Percentiles rank a stretch among this genome's conserved stretches.
Evolutionary conservation across 2,113 vertebrate genomes (phyloP).

Genomic region (Choloepus hoffmanni): DNA sequence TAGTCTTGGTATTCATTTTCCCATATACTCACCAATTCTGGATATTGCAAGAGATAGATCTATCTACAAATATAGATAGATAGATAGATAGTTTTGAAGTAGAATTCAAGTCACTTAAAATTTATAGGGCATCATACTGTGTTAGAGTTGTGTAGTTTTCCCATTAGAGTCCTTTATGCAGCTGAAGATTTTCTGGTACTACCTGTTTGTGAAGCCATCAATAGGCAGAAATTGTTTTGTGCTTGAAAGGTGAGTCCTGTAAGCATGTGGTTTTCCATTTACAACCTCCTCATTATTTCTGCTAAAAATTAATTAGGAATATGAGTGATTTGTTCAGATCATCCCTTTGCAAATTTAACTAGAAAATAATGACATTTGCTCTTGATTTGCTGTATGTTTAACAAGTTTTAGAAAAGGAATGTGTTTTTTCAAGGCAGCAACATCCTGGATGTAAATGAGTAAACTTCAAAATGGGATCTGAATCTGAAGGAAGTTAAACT

Average conservation of each 20-base stretch:
- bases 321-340: slow-evolving; percentile 70
- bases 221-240: slow-evolving; percentile 41
- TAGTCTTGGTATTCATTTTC: not conserved
- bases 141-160: not conserved
- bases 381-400: slow-evolving; percentile 64
- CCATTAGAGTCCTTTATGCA: slow-evolving; percentile 26
- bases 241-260: slow-evolving; percentile 12
- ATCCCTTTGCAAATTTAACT: slow-evolving; percentile 74
- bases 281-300: slow-evolving; percentile 63
- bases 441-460: slow-evolving; percentile 54
- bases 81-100: not conserved
- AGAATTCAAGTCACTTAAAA: not conserved
- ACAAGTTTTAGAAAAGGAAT: not conserved
- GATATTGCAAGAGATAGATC: not conserved
- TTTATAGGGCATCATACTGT: not conserved
- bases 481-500: not conserved
- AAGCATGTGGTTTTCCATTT: slow-evolving; percentile 9
- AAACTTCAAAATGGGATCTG: slow-evolving; percentile 38
- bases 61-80: too few relatives aligned
- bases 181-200: slow-evolving; percentile 31
- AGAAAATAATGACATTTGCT: slow-evolving; percentile 68
- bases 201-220: slow-evolving; percentile 53
- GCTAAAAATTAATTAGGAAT: slow-evolving; percentile 78
- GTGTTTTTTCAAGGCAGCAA: slow-evolving; percentile 54
- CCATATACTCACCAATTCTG: not conserved